Evolutionary conservation across 2,113 vertebrate genomes (phyloP), one percentile per base, ranked within the genome.

Genomic region (Pampusana beccarii): DNA sequence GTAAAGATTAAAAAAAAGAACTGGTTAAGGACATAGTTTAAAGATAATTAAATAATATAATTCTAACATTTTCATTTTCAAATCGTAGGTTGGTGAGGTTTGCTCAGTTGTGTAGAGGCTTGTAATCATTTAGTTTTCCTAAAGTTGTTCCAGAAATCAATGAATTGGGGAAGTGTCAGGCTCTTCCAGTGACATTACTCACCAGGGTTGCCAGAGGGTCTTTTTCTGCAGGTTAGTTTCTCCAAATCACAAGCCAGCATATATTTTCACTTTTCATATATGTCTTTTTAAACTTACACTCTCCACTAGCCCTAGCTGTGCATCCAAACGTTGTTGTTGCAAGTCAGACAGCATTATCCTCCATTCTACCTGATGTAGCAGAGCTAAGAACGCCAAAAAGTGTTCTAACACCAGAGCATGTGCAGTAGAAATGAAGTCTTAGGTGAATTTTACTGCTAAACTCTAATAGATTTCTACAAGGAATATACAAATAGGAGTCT

Each of bases 201-300:
- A 4, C n/a, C 0, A 2, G 25, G 11, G 7, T 53, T 51, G 11
- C 21, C 51, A 66, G 25, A 80, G 28, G 4, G 0, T 1, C 33
- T 74, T 70, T 61, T 50, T 14, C 46, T 67, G 33, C 17, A 57
- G 6, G 8, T 72, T 66, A 46, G 1, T 51, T 66, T 72, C 33
- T 72, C 12, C 42, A 44, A 69, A 64, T 19, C 58, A n/a, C n/a
- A 42, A 48, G 80, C 23, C 16, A 56, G 9, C 2, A 48, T 48
- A 67, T 48, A 38, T 48, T 85, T 69, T 81, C 20, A 50, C 28
- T 74, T 89, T 74, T 82, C 23, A 12, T 33, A 13, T 3, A 3
- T 44, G 8, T 7, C 7, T 89, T 82, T 82, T 64, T 25, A 65
- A 82, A 74, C 19, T 28, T 40, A 16, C 11, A 4, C 8, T 89